Evolutionary conservation across 2,888 invertebrate genomes (phyloP).

Genomic region (Yponomeuta cagnagella): DNA sequence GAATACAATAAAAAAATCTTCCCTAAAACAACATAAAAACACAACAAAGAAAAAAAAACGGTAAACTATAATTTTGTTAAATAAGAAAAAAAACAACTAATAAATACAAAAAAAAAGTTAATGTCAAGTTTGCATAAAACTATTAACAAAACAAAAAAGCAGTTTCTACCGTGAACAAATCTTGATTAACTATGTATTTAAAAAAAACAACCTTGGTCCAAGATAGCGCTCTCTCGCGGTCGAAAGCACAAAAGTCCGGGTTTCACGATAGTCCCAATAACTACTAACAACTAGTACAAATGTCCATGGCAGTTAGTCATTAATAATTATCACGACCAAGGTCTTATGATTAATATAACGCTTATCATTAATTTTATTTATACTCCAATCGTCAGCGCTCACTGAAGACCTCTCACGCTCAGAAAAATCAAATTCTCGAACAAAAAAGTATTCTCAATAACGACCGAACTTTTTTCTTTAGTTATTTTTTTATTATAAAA

Average conservation of each 20-base stretch:
- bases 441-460: conserved; percentile 62
- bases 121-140: not conserved
- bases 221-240: conserved; percentile 23
- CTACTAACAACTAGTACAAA: conserved; percentile 37
- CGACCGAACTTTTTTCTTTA: conserved; percentile 57
- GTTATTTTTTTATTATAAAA: conserved; percentile 51
- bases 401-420: conserved; percentile 48
- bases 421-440: conserved; percentile 61
- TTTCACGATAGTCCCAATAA: conserved; percentile 41
- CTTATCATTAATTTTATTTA: conserved; percentile 47
- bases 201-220: conserved; percentile 53
- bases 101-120: not conserved
- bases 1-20: conserved; percentile 16
- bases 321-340: conserved; percentile 35
- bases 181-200: not conserved
- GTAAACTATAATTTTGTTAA: no score
- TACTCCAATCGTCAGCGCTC: conserved; percentile 37
- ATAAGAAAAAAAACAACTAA: not conserved
- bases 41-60: not conserved
- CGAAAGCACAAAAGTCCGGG: conserved; percentile 42
- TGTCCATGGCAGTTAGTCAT: conserved; percentile 42
- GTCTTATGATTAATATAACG: conserved; percentile 57
- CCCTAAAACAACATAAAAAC: not conserved
- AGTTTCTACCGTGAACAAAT: not conserved
- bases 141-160: not conserved